Conservation (phyloP, 2,797 vertebrate genomes). For the Agapornis canus region DNA sequence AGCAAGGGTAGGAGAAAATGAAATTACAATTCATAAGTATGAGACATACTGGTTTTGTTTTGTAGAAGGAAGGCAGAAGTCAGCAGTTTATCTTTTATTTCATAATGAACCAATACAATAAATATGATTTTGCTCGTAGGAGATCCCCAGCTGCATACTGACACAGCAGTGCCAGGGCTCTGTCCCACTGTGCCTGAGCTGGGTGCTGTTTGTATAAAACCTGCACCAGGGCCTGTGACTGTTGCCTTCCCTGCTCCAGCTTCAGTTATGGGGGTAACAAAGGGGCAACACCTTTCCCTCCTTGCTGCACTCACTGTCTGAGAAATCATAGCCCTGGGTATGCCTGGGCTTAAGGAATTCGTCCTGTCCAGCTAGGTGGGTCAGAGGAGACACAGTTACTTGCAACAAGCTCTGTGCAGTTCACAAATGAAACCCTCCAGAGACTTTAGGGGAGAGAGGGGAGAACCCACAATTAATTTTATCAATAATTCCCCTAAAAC, state of each 20-base stretch:
- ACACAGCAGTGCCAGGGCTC: not conserved
- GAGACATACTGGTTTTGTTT: not conserved
- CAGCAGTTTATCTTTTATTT: not conserved
- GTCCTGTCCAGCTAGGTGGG: not conserved
- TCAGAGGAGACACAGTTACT: not conserved
- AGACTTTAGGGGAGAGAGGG: not conserved
- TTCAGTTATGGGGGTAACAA: not conserved
- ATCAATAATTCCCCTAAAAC: not conserved
- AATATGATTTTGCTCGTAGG: not conserved
- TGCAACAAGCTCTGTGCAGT: not conserved
- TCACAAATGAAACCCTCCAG: not conserved
- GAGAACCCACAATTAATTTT: not conserved
- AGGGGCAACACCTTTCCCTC: not conserved
- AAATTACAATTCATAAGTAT: not conserved
- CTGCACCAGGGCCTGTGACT: accelerated
- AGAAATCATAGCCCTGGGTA: not conserved
- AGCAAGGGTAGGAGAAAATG: not conserved
- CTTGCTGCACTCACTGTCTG: not conserved
- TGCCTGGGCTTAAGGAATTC: not conserved
- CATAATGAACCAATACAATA: not conserved
- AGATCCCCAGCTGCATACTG: not conserved
- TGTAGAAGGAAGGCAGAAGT: not conserved
- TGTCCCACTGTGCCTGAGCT: accelerated
- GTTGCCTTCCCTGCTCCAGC: not conserved
- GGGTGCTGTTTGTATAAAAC: accelerated